Conservation (phyloP, 2,888 invertebrate genomes). For the Leucania comma region DNA sequence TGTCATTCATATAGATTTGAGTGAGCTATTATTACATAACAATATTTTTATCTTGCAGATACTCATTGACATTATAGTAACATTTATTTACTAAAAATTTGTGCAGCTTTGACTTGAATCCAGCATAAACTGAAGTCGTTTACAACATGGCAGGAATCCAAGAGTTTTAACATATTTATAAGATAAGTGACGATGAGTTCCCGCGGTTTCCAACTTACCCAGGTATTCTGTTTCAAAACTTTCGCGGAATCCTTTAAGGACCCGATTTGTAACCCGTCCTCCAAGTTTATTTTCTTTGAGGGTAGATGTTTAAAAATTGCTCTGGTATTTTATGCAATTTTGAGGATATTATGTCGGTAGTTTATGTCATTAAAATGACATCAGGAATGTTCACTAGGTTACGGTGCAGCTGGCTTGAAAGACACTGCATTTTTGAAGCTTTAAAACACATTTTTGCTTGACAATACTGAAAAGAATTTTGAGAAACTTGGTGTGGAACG, state of each 20-base stretch:
- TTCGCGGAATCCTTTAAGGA: slow-evolving; percentile 34
- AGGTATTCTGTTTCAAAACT: slow-evolving; percentile 47
- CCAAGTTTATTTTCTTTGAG: slow-evolving; percentile 32
- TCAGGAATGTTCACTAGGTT: slow-evolving; percentile 12
- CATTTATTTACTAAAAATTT: no score
- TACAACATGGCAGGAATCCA: slow-evolving; percentile 32
- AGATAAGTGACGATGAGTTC: slow-evolving; percentile 45
- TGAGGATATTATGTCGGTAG: neutral
- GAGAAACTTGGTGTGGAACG: no score
- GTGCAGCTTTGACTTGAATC: no score
- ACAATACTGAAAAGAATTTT: no score
- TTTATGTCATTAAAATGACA: slow-evolving; percentile 43
- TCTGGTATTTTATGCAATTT: slow-evolving; percentile 15
- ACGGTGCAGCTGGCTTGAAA: slow-evolving; percentile 19
- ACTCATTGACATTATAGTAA: no score
- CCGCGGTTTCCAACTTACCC: slow-evolving; percentile 11
- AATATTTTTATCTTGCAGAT: no score
- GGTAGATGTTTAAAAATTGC: slow-evolving; percentile 9
- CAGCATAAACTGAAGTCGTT: slow-evolving; percentile 31
- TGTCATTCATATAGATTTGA: no score
- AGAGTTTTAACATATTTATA: slow-evolving; percentile 57
- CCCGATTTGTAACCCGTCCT: slow-evolving; percentile 48
- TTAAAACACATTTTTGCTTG: neutral
- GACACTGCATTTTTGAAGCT: neutral
- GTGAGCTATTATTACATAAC: no score